These are phyloP conservation scores for Pristionchus exspectatus DNA, from an alignment of 2,888 invertebrate genomes.

Conservation along the genomic window DNA sequence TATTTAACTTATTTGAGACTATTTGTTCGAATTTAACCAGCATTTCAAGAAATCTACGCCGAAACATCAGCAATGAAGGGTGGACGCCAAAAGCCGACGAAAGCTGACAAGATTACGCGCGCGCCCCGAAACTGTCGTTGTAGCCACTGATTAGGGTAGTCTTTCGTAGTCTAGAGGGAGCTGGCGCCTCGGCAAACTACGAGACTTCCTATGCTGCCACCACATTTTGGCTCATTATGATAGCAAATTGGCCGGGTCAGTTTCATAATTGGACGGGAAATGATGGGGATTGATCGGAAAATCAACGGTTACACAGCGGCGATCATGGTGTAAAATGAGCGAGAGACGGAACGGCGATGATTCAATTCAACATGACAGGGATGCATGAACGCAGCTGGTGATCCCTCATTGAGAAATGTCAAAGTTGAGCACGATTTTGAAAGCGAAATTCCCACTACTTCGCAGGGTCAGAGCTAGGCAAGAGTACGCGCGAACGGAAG, in stretches of 20 bases:
- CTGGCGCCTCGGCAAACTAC: not conserved
- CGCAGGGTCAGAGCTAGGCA: no score
- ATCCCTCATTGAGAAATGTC: no score
- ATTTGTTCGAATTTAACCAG: not conserved
- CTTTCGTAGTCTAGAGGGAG: not conserved
- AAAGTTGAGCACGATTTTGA: no score
- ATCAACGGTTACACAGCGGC: no score
- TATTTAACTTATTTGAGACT: no score
- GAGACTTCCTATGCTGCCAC: not conserved
- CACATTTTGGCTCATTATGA: not conserved
- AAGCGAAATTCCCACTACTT: no score
- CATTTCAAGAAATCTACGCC: not conserved
- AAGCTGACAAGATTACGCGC: no score
- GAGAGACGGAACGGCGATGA: no score
- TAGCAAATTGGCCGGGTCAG: not conserved
- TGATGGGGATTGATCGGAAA: not conserved
- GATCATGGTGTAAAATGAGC: no score
- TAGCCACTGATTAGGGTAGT: slow-evolving; percentile 30
- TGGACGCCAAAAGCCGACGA: no score
- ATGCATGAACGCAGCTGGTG: no score
- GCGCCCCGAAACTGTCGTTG: not conserved
- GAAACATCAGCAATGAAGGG: not conserved
- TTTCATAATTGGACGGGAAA: slow-evolving; percentile 23
- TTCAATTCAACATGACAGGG: not conserved
- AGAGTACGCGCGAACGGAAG: no score